These are phyloP conservation scores for Limnephilus auricula DNA, from an alignment of 2,888 invertebrate species.

Conservation along the genomic window DNA sequence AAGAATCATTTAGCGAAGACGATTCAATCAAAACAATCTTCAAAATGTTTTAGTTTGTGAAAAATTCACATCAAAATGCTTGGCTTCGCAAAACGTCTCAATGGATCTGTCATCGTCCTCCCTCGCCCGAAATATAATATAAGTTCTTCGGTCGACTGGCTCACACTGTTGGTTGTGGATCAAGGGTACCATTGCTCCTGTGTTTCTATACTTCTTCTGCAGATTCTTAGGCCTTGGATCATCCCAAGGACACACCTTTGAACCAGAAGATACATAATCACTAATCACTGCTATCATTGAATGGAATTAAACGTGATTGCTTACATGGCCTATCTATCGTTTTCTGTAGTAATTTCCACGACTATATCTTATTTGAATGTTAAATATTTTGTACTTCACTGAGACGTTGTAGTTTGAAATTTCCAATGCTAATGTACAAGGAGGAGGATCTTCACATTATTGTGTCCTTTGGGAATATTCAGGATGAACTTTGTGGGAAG, in stretches of 20 bases:
- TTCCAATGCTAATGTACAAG: not conserved
- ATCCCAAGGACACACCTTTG: not conserved
- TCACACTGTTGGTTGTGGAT: not conserved
- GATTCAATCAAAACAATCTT: too few relatives aligned
- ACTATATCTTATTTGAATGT: not conserved
- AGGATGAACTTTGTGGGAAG: not conserved
- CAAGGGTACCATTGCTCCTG: not conserved
- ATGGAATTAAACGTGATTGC: not conserved
- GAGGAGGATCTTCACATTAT: not conserved
- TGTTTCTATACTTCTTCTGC: not conserved
- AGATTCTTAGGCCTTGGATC: not conserved
- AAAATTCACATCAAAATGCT: too few relatives aligned
- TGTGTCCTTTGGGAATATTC: not conserved
- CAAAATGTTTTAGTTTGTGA: too few relatives aligned
- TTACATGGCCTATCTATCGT: not conserved
- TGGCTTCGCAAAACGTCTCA: not conserved
- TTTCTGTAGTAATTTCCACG: not conserved
- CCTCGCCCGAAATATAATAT: too few relatives aligned
- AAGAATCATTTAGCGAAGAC: too few relatives aligned
- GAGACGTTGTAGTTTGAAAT: not conserved
- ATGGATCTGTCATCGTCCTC: too few relatives aligned
- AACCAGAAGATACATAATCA: not conserved
- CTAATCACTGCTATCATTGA: not conserved
- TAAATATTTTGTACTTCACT: not conserved
- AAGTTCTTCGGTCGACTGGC: too few relatives aligned